Evolutionary conservation across 2,888 invertebrate species (phyloP).

Genomic region (Agriopis marginaria): DNA sequence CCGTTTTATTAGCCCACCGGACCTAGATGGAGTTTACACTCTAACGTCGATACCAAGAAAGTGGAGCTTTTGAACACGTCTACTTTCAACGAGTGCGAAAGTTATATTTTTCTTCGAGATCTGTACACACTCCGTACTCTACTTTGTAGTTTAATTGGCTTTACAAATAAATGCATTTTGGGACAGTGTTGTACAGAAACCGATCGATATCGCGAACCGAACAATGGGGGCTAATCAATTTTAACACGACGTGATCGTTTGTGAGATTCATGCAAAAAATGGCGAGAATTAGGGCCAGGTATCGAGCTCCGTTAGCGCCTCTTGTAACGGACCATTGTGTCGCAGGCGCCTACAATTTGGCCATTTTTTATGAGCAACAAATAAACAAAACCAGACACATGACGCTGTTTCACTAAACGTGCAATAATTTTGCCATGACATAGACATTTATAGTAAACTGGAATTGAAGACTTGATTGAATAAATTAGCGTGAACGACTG

Average conservation of each 20-base stretch:
- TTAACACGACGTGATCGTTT: slow-evolving; percentile 60
- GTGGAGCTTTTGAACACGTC: slow-evolving; percentile 43
- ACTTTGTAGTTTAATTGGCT: slow-evolving; percentile 47
- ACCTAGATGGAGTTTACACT: slow-evolving; percentile 58
- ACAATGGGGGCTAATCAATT: slow-evolving; percentile 76
- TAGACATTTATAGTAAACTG: slow-evolving; percentile 42
- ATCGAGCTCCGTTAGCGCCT: slow-evolving; percentile 70
- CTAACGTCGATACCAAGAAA: slow-evolving; percentile 59
- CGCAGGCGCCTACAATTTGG: slow-evolving; percentile 71
- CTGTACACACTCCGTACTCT: slow-evolving; percentile 23
- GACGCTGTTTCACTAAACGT: slow-evolving; percentile 50
- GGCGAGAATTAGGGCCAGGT: slow-evolving; percentile 72
- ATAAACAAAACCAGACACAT: slow-evolving; percentile 58
- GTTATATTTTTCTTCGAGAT: slow-evolving; percentile 19
- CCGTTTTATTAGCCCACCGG: slow-evolving; percentile 71
- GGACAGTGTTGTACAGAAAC: slow-evolving; percentile 55
- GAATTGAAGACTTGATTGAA: slow-evolving; percentile 14
- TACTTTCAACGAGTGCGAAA: slow-evolving; percentile 42
- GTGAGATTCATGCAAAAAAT: slow-evolving; percentile 62
- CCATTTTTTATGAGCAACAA: slow-evolving; percentile 62
- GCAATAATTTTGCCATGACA: slow-evolving; percentile 32
- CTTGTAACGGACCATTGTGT: slow-evolving; percentile 71
- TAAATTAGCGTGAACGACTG: slow-evolving; percentile 25
- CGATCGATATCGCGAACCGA: slow-evolving; percentile 64
- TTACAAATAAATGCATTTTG: slow-evolving; percentile 46